Evolutionary conservation across 1,140 invertebrate species (phyloP), one percentile per base, ranked within the genome.

Genomic region (Drosophila willistoni): DNA sequence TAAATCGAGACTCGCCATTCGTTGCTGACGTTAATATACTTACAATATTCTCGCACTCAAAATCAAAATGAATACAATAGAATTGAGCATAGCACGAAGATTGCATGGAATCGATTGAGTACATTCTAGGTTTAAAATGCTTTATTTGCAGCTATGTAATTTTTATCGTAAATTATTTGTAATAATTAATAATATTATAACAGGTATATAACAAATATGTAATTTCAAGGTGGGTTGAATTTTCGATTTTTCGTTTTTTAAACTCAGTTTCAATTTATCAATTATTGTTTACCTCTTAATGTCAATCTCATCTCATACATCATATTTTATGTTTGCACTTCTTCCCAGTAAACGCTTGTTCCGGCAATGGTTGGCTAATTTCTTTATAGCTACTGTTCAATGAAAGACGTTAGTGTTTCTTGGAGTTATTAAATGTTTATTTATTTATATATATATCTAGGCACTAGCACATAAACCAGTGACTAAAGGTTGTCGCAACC

Each of bases 161-260:
- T 71, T 80, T 79, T 59, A 59, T 59, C 66, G 70, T 83, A 86
- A 82, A 87, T 86, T 79, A 82, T 76, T 83, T 79, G 56, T 59
- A 59, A 59, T 59, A 59, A 59, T 59, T 36, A 79, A 73, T 81
- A 81, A 81, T 85, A 76, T 75, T 83, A 69, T 80, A 89, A 89
- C 84, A 89, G 80, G 80, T 89, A 89, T 90, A 90, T 90, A 90
- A 90, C 87, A 82, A 90, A 90, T 90, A 90, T 90, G 87, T 86
- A 90, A 90, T 86, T 82, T 90, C 77, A 90, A 90, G 87, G 86
- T 90, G 87, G 87, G 87, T 82, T 90, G 82, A 83, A 81, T 90
- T 90, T 90, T 90, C 86, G 69, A 90, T 90, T 81, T 84, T 82
- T 87, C 73, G 81, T 90, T 86, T 86, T 86, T 83, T 71, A 80